Percentiles rank a stretch among this genome's conserved stretches.
Evolutionary conservation across 2,113 vertebrate genomes (phyloP).

Genomic region (Nycticebus coucang): DNA sequence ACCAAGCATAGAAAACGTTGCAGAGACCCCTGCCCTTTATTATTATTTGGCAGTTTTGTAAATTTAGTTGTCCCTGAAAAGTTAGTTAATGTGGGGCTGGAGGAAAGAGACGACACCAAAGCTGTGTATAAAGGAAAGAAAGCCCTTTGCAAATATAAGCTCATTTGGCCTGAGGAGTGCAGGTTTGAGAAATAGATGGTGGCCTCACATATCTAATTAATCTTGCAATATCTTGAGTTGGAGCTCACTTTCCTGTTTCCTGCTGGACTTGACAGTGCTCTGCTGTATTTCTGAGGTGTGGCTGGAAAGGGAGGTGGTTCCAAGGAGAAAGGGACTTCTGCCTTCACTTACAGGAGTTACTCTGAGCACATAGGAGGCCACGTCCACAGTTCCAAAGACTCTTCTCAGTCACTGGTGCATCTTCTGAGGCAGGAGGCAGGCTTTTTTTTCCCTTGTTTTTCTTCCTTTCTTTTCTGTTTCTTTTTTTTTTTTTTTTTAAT

Average conservation of each 20-base stretch:
- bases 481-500: neutral
- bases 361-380: neutral
- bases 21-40: constrained; percentile 21
- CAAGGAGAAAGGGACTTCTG: neutral
- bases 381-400: neutral
- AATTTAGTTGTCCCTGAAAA: constrained; percentile 40
- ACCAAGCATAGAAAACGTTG: neutral
- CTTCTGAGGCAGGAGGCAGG: neutral
- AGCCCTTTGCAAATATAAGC: neutral
- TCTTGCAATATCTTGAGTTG: constrained; percentile 20
- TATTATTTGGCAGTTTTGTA: constrained; percentile 31
- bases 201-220: neutral
- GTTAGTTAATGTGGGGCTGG: neutral
- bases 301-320: neutral
- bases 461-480: neutral
- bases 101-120: constrained; percentile 62
- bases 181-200: constrained; percentile 65
- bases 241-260: constrained; percentile 52
- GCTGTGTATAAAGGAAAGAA: constrained; percentile 63
- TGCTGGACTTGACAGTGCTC: constrained; percentile 13
- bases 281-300: neutral
- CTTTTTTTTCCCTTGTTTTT: neutral
- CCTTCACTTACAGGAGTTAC: neutral
- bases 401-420: neutral
- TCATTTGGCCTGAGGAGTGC: constrained; percentile 51